Base-by-base conservation (phyloP, 2,797 vertebrate species). In the Erethizon dorsatum region DNA sequence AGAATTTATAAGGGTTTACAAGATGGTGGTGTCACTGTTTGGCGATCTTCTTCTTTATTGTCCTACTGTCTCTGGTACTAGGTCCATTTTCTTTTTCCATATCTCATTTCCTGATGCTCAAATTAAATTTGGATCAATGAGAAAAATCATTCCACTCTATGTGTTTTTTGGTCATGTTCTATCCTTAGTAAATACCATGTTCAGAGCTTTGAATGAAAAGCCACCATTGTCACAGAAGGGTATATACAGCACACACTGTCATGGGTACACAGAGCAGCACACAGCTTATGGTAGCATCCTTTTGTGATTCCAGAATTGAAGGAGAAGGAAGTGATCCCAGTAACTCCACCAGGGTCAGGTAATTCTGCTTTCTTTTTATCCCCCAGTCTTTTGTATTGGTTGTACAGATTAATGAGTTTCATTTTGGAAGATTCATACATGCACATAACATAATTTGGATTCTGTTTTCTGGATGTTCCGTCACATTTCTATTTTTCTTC, bases 401-500 rank as follows among this genome's bases (percentile, higher is more conserved):
- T 22, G 20, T 28, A 73, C 10, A 45, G 22, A 73, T 73, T 22
- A 73, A 26, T 26, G 22, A 7, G 20, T 73, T 73, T 75, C 73
- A 47, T 75, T 75, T 75, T 47, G 24, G 41, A 6, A 75, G 71
- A 22, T 75, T 75, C 71, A 75, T 47, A 26, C 11, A 13, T 26
- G 12, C 11, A 75, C 12, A 75, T 31, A 28, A 75, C 5, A 28
- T 28, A 75, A 95, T 11, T 33, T 5, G 28, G 13, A 59, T 14
- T n/a, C 69, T 31, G 0, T 47, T 3, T 90, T 24, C 57, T 26
- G 63, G 89, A 45, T 8, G 31, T 69, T 18, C n/a, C 54, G 54
- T 2, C 3, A 20, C 92, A 92, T 65, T 96, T 78, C 28, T 59
- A 56, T n/a, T 96, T 86, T 50, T 52, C 73, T 91, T 89, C 88